Base-by-base conservation (phyloP, 2,113 vertebrate genomes). In the Colistium nudipinnis region DNA sequence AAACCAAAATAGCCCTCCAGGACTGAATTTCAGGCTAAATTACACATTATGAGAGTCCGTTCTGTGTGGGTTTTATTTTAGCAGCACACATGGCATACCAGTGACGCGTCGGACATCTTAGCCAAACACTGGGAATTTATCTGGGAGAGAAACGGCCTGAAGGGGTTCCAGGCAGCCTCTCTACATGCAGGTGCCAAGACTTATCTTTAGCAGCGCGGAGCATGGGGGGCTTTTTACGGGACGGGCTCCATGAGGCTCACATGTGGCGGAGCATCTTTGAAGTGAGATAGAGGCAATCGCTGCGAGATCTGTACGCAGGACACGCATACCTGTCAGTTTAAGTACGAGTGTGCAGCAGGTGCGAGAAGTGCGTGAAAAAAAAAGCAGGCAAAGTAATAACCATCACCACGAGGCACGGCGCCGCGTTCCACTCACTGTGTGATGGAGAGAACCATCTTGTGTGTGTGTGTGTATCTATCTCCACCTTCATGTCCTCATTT, bases 201-300 rank as follows among this genome's bases (percentile, higher is more conserved):
- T 88, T 87, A 86, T 88, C 82, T 74, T 61, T 54, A 63, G 77
- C 65, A 22, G 44, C 53, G 63, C 48, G 57, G 38, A 35, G 38
- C 43, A 65, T 57, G 24, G 68, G 62, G 61, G 33, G 67, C 22
- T 62, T 86, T 81, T 71, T 62, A 48, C 59, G 71, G 51, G 33
- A 14, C n/a, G n/a, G 49, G 61, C 27, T 64, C 54, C 74, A 77
- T 71, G 30, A 66, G 84, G 80, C 73, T 78, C 41, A 70, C 80
- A 81, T 89, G 77, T 90, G 85, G 68, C 33, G 11, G 49, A 45
- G 14, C 59, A 62, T 77, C 83, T 89, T 85, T 79, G 79, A 88
- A 72, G 75, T 41, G 63, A 83, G 33, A 62, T 57, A 67, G 30
- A 83, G 65, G 81, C 76, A 76, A 76, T 81, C 38, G 68, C 55